These are phyloP conservation scores for Sesamia nonagrioides DNA, from an alignment of 1,140 invertebrate genomes.

Conservation along the genomic window DNA sequence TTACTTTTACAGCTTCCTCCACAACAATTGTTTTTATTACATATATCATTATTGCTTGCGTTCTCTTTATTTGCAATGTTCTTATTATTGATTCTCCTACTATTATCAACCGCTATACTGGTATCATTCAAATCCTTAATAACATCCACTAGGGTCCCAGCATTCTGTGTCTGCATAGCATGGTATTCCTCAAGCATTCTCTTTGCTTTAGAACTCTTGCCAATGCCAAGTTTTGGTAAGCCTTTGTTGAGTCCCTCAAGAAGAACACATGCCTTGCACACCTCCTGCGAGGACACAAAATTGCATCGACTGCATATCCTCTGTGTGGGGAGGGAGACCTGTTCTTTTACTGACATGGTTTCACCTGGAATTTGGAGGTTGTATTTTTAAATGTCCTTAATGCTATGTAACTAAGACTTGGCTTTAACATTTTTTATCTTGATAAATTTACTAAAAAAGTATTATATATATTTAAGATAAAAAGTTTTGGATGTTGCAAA, in stretches of 20 bases:
- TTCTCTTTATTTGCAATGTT: slow-evolving; percentile 34
- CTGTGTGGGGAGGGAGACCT: slow-evolving; percentile 93
- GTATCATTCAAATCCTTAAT: slow-evolving; percentile 68
- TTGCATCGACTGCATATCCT: slow-evolving; percentile 95
- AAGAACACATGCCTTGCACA: slow-evolving; percentile 99
- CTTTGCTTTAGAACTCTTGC: slow-evolving; percentile 94
- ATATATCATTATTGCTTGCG: slow-evolving; percentile 49
- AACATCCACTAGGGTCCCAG: slow-evolving; percentile 52
- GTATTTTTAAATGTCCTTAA: too few relatives aligned
- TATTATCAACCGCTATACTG: slow-evolving; percentile 57
- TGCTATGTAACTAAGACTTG: too few relatives aligned
- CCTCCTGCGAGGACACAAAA: slow-evolving; percentile 97
- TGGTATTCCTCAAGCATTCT: slow-evolving; percentile 88
- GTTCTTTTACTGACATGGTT: slow-evolving; percentile 93
- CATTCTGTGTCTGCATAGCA: slow-evolving; percentile 58
- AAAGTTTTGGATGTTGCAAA: too few relatives aligned
- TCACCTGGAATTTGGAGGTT: slow-evolving; percentile 90
- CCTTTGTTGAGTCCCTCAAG: slow-evolving; percentile 98
- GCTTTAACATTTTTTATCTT: too few relatives aligned
- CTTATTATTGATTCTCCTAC: slow-evolving; percentile 53
- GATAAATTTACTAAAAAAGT: too few relatives aligned
- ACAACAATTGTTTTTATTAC: slow-evolving; percentile 64
- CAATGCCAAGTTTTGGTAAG: slow-evolving; percentile 94
- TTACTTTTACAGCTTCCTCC: slow-evolving; percentile 60
- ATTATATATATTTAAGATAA: too few relatives aligned